Evolutionary conservation across 2,888 invertebrate genomes (phyloP), one percentile per base, ranked within the genome.

Genomic region (Metellina segmentata): DNA sequence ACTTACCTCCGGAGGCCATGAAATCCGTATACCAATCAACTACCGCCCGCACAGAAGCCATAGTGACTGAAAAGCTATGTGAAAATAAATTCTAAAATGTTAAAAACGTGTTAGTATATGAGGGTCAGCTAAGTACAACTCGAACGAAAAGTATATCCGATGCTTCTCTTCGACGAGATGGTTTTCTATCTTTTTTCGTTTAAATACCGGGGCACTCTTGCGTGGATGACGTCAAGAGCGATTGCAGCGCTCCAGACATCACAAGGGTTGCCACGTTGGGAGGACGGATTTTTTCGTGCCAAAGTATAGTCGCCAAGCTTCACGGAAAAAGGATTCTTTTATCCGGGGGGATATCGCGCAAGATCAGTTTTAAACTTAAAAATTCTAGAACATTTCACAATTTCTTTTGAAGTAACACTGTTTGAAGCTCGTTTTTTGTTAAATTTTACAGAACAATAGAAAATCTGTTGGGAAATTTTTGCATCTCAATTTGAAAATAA

Each of bases 191-290:
- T 82, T 91, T 79, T 87, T 87, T 78, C 78, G 87, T 91, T 91
- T 91, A 91, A 91, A 91, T 91, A 91, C 87, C 61, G 72, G 83
- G 87, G 87, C 91, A 91, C 87, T 91, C 91, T 91, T 91, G 91
- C 91, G 91, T 91, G 72, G 87, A 20, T 91, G 91, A 91, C 91
- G 91, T 91, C 87, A 91, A 51, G 48, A 34, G 77, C 87, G 82
- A 83, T 69, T 48, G 83, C 52, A 88, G 91, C 91, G 91, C 91
- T 87, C 34, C 82, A n/a, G 72, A 48, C 72, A 61, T 79, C 71
- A 16, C 19, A 77, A 82, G 82, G 91, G 91, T 91, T 91, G 91
- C 91, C 91, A 87, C 7, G 81, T 48, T 16, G 70, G 51, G 13
- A 61, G 61, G 13, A 71, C 34, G 20, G 9, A 20, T 20, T 53